Percentiles rank a stretch among this genome's conserved stretches.
phyloP scores from a whole-genome alignment of 2,888 invertebrate species.

The Phengaris arion region DNA sequence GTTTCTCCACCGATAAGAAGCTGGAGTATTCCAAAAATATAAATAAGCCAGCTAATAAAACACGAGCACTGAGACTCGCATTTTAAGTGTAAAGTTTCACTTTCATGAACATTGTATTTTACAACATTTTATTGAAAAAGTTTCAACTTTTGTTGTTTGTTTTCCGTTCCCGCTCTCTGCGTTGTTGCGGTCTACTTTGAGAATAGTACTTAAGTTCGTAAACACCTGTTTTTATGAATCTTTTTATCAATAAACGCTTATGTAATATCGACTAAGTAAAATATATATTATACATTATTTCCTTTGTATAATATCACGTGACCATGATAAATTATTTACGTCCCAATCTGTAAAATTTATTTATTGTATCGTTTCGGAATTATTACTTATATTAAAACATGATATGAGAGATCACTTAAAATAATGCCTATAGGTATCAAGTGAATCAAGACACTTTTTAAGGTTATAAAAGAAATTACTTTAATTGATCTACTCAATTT shows the following conservation, averaged over 20 bases:
- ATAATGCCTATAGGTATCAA: background rate
- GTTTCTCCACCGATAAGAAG: background rate
- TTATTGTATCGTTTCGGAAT: no score
- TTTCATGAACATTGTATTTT: conserved; percentile 21
- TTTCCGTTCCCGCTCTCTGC: background rate
- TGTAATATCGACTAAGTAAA: background rate
- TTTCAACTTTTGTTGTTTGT: conserved; percentile 9
- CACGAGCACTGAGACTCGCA: background rate
- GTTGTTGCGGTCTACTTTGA: background rate
- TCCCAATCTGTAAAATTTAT: no score
- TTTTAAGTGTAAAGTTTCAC: conserved; percentile 8
- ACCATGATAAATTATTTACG: background rate
- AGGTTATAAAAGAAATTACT: background rate
- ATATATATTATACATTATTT: background rate
- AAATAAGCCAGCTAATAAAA: conserved; percentile 7
- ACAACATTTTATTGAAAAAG: conserved; percentile 22
- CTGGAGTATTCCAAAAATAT: background rate
- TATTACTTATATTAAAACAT: no score
- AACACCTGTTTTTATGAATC: conserved; percentile 10
- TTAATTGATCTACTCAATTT: background rate
- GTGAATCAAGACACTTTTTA: no score
- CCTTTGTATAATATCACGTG: background rate
- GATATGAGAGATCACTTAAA: background rate
- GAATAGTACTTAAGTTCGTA: conserved; percentile 4
- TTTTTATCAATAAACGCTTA: conserved; percentile 8